Evolutionary conservation across 35 echinoderm and acorn worm genomes (phyloP).

Genomic region (Heliocidaris tuberculata): DNA sequence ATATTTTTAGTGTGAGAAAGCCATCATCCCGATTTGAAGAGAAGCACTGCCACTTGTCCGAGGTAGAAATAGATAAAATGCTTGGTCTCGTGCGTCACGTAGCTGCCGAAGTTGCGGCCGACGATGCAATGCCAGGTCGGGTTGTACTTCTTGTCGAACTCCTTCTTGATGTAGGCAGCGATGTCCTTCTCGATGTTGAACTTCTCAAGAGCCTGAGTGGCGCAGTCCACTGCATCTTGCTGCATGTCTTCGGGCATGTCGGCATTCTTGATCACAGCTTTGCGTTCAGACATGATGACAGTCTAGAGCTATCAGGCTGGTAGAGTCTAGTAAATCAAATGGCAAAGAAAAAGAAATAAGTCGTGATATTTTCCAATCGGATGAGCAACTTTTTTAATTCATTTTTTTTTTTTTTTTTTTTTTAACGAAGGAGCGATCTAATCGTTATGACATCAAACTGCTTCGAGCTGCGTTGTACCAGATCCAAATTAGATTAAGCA

Average conservation of each 20-base stretch:
- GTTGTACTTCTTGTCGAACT: constrained; percentile 83
- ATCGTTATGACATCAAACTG: no score
- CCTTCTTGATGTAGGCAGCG: constrained; percentile 80
- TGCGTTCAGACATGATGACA: constrained; percentile 71
- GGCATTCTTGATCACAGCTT: constrained; percentile 76
- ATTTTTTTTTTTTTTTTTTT: no score
- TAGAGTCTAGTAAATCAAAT: neutral
- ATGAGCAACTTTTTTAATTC: no score
- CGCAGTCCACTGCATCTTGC: constrained; percentile 73
- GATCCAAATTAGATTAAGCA: no score
- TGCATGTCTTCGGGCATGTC: constrained; percentile 80
- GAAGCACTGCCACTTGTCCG: constrained; percentile 73
- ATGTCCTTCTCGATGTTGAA: constrained; percentile 89
- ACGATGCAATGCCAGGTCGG: constrained; percentile 80
- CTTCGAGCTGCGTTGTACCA: no score
- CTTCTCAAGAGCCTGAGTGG: constrained; percentile 71
- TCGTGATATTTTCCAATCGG: no score
- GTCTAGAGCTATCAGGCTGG: neutral
- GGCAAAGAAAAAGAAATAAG: neutral
- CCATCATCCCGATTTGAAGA: constrained; percentile 75
- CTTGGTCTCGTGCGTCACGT: constrained; percentile 82
- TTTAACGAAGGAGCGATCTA: no score
- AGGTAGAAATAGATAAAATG: constrained; percentile 86
- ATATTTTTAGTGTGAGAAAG: neutral
- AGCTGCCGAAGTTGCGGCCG: constrained; percentile 82